Base-by-base conservation (phyloP, 2,113 vertebrate genomes). In the Stictonetta naevosa region DNA sequence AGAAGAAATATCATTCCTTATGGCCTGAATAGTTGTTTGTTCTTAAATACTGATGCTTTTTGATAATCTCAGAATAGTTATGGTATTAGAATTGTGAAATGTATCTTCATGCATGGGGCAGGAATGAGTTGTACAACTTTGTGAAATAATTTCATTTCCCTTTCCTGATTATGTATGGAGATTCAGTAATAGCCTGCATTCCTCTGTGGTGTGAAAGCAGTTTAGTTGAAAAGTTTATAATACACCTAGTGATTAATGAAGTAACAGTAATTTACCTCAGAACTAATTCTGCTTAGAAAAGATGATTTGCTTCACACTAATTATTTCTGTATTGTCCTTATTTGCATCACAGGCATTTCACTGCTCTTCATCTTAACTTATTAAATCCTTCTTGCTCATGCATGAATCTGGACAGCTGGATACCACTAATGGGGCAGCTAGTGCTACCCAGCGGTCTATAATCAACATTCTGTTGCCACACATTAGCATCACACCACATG, bases 401-500 rank as follows among this genome's bases (percentile, higher is more conserved):
- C 78, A 64, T 63, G 82, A 86, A 90, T 95, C 29, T 93, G 83
- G 78, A 90, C 79, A 97, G 85, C 93, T 95, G 89, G 81, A 53
- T 95, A 71, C 68, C 90, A 60, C 74, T 92, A 91, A 83, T 62
- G 88, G 84, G 64, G 74, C 50, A 76, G 63, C 91, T 36, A 96
- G 75, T 69, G 68, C 67, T 91, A 91, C 79, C 79, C 93, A 94
- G 60, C 74, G 81, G 58, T 95, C 78, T 94, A 23, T 90, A 88
- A 91, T 96, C 69, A 95, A 36, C 68, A 34, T 96, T 94, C 73
- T 86, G 80, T 94, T 95, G 82, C 63, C 74, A 56, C 48, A 62
- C 33, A 86, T 94, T 72, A 96, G 44, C 75, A 80, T 95, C 74
- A 86, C 36, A 23, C 40, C 33, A 31, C 73, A 88, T 90, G 93